Conservation (phyloP, 2,113 vertebrate species). For the Notiomystis cincta region DNA sequence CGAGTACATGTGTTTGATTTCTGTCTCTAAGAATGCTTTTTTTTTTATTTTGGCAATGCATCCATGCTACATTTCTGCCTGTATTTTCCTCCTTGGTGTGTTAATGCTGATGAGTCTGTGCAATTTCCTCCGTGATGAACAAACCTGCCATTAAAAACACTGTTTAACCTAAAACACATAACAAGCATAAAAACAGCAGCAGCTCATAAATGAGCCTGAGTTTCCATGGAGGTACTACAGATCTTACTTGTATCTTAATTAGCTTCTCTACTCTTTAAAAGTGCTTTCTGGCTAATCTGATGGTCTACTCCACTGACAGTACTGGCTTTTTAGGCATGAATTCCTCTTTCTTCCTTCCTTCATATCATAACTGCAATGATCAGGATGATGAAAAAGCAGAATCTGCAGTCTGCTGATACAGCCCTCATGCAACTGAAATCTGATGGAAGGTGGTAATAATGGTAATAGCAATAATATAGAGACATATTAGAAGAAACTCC, state of each 20-base stretch:
- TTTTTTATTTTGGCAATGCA: background rate
- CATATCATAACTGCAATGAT: background rate
- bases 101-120: slow-evolving; percentile 40
- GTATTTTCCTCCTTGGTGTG: background rate
- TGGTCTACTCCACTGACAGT: background rate
- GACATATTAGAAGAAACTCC: background rate
- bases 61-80: background rate
- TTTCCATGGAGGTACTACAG: slow-evolving; percentile 58
- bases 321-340: background rate
- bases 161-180: slow-evolving; percentile 59
- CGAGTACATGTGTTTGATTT: background rate
- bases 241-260: slow-evolving; percentile 39
- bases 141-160: slow-evolving; percentile 57
- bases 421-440: background rate
- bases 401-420: background rate
- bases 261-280: slow-evolving; percentile 1
- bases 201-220: slow-evolving; percentile 41
- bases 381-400: background rate
- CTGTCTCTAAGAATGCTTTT: background rate
- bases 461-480: background rate
- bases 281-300: background rate
- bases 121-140: slow-evolving; percentile 43
- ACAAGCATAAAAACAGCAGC: slow-evolving; percentile 51
- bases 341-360: background rate
- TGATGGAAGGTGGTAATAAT: background rate